A percentile compares a stretch with the other conserved stretches of the same genome.
phyloP scores from a whole-genome alignment of 1,140 invertebrate genomes.

The Euborellia annulipes region DNA sequence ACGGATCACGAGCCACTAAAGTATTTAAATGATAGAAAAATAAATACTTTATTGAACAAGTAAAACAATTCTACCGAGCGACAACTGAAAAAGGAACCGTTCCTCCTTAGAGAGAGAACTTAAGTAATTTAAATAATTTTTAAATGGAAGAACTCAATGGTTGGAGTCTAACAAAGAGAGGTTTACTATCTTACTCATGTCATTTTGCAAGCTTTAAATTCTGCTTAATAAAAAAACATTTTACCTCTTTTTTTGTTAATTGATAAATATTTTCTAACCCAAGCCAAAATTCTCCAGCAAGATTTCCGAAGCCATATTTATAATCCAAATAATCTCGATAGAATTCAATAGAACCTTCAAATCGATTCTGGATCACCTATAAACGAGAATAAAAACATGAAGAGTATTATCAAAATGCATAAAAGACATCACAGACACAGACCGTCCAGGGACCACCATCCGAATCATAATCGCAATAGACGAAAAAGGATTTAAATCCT shows the following conservation, averaged over 20 bases:
- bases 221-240: not conserved
- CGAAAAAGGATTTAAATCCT: conserved; percentile 34
- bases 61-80: too few relatives aligned
- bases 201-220: too few relatives aligned
- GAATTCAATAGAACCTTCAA: conserved; percentile 43
- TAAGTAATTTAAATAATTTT: too few relatives aligned
- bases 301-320: conserved; percentile 45
- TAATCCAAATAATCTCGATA: conserved; percentile 46
- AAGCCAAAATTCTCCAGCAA: conserved; percentile 44
- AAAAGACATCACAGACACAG: conserved; percentile 4
- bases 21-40: too few relatives aligned
- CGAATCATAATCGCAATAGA: conserved; percentile 39
- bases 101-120: too few relatives aligned
- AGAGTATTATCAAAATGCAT: not conserved
- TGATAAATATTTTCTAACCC: conserved; percentile 41
- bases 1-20: too few relatives aligned
- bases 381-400: conserved; percentile 2
- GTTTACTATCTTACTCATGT: too few relatives aligned
- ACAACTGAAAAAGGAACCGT: too few relatives aligned
- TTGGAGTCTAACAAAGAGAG: too few relatives aligned
- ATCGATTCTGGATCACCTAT: conserved; percentile 39
- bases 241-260: conserved; percentile 33
- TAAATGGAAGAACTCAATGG: too few relatives aligned
- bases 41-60: too few relatives aligned
- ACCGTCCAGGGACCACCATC: conserved; percentile 42